phyloP scores from a whole-genome alignment of 2,113 vertebrate species.

The Pogona vitticeps region DNA sequence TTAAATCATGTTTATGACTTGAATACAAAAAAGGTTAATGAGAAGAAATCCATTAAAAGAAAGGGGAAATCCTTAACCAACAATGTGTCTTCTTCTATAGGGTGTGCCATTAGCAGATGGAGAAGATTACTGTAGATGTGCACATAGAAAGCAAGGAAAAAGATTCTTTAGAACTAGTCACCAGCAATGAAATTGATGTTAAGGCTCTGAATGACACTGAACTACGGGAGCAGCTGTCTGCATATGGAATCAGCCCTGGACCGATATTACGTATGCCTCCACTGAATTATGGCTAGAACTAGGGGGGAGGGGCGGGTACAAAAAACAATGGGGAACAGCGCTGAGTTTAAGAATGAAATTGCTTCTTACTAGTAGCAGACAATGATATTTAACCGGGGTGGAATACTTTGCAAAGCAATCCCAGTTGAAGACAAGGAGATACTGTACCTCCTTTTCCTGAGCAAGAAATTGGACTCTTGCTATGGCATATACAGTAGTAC shows the following conservation, averaged over 20 bases:
- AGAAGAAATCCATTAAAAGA: neutral
- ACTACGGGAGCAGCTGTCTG: constrained; percentile 72
- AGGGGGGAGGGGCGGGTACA: neutral
- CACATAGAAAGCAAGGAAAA: constrained; percentile 12
- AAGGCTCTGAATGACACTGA: constrained; percentile 75
- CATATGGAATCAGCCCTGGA: constrained; percentile 79
- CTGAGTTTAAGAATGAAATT: neutral
- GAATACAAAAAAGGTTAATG: neutral
- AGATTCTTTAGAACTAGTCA: constrained; percentile 15
- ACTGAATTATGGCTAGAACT: neutral
- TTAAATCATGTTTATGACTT: constrained; percentile 1
- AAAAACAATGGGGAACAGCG: neutral
- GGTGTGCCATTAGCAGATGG: constrained; percentile 30
- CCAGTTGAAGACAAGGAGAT: neutral
- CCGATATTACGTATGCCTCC: constrained; percentile 80
- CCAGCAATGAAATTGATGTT: constrained; percentile 62
- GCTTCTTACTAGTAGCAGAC: neutral
- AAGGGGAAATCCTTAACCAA: neutral
- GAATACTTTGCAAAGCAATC: neutral
- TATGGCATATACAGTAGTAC: neutral
- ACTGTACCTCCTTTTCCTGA: neutral
- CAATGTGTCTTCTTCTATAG: constrained; percentile 35
- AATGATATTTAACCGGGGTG: neutral
- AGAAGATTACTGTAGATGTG: constrained; percentile 8
- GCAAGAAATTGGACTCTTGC: neutral